Conservation (phyloP, 2,888 invertebrate species). For the Plutella xylostella region DNA sequence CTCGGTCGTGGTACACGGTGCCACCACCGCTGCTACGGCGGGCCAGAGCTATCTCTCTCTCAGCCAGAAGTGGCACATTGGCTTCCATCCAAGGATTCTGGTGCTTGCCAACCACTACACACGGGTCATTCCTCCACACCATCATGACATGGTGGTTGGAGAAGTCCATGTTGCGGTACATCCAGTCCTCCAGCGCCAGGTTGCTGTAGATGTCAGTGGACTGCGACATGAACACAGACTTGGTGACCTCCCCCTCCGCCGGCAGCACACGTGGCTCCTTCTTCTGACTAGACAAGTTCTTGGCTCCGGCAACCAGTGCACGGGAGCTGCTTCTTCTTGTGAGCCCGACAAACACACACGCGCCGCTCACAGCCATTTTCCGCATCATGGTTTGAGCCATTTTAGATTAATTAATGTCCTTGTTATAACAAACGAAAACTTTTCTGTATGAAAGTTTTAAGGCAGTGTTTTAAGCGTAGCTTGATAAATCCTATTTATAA, state of each 20-base stretch:
- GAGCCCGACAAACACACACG: constrained; percentile 46
- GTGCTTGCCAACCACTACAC: constrained; percentile 95
- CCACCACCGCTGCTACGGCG: constrained; percentile 96
- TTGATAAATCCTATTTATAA: constrained; percentile 6
- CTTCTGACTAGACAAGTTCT: constrained; percentile 28
- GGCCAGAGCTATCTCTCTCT: constrained; percentile 80
- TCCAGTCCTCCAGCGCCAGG: constrained; percentile 96
- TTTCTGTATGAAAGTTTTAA: constrained; percentile 58
- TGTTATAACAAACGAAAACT: constrained; percentile 42
- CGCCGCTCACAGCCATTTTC: constrained; percentile 47
- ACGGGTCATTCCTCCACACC: constrained; percentile 93
- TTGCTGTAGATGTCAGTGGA: constrained; percentile 93
- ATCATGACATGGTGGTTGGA: constrained; percentile 85
- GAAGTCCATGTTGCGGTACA: constrained; percentile 90
- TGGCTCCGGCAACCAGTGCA: constrained; percentile 35
- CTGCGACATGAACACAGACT: constrained; percentile 92
- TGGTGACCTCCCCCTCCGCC: constrained; percentile 72
- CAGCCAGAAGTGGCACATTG: constrained; percentile 76
- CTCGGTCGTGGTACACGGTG: constrained; percentile 95
- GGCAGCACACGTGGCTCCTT: constrained; percentile 38
- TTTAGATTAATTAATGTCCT: constrained; percentile 27
- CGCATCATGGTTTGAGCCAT: constrained; percentile 63
- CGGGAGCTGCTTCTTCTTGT: constrained; percentile 47
- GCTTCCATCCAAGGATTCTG: constrained; percentile 98
- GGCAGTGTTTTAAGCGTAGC: constrained; percentile 36